Evolutionary conservation across 2,797 vertebrate species (phyloP).

Genomic region (Argentina silus): DNA sequence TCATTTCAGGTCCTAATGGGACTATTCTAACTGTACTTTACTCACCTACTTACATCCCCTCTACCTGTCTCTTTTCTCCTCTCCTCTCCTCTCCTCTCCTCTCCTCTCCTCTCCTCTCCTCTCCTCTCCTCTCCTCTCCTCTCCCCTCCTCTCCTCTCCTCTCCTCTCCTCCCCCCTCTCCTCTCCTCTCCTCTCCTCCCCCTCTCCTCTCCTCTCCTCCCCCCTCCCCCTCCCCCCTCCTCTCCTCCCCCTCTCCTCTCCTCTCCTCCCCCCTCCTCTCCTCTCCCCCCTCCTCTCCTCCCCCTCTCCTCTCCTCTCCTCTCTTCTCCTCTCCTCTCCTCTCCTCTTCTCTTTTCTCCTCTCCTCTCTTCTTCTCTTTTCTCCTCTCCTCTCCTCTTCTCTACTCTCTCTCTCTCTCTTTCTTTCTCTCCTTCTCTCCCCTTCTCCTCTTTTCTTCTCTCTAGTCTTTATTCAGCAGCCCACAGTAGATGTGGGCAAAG

Average conservation of each 20-base stretch:
- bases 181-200: no score
- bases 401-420: no score
- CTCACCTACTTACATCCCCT: constrained; percentile 21
- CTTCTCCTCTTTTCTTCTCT: constrained; percentile 67
- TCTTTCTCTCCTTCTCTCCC: constrained; percentile 47
- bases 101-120: constrained; percentile 5
- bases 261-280: no score
- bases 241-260: no score
- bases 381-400: constrained; percentile 9
- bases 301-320: no score
- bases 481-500: constrained; percentile 90
- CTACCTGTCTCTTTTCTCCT: constrained; percentile 2
- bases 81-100: not conserved
- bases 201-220: no score
- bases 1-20: not conserved
- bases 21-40: not conserved
- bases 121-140: constrained; percentile 68
- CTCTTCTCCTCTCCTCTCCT: no score
- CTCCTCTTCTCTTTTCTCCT: not conserved
- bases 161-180: constrained; percentile 58
- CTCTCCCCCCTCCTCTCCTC: no score
- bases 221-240: no score
- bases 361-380: not conserved
- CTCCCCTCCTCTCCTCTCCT: constrained; percentile 64
- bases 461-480: constrained; percentile 86